These are phyloP conservation scores for Watsonalla binaria DNA, from an alignment of 2,888 invertebrate species.

Conservation along the genomic window DNA sequence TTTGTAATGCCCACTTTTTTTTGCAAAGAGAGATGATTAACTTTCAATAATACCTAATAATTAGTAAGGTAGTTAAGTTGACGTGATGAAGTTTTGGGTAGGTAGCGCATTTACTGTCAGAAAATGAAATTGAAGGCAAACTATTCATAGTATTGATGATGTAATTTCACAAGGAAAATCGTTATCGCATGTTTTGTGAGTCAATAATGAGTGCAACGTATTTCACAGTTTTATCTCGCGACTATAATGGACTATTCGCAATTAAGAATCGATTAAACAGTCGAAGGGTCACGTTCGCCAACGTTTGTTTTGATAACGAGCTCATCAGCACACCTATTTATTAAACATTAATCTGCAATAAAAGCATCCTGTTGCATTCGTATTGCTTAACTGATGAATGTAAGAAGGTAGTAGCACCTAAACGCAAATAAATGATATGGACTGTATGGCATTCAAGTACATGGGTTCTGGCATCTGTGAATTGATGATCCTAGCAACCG, in stretches of 20 bases:
- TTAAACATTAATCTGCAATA: constrained; percentile 28
- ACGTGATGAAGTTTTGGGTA: too few relatives aligned
- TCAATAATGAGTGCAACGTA: constrained; percentile 43
- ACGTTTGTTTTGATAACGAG: constrained; percentile 48
- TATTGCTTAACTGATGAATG: not conserved
- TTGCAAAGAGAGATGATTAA: too few relatives aligned
- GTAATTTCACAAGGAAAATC: constrained; percentile 8
- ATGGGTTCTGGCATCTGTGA: not conserved
- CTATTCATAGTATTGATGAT: not conserved
- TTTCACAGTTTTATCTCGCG: constrained; percentile 61
- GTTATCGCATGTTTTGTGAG: constrained; percentile 52
- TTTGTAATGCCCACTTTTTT: too few relatives aligned
- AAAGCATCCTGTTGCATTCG: constrained; percentile 6
- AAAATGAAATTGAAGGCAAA: too few relatives aligned
- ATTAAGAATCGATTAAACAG: constrained; percentile 73
- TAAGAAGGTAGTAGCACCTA: not conserved
- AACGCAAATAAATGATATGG: not conserved
- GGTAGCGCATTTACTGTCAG: too few relatives aligned
- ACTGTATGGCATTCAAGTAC: not conserved
- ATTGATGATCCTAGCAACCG: constrained; percentile 3
- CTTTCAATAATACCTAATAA: too few relatives aligned
- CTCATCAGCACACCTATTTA: constrained; percentile 18
- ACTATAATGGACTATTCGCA: constrained; percentile 65
- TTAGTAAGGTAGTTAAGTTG: too few relatives aligned
- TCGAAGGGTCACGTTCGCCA: constrained; percentile 64